Conservation (phyloP, 53 echinoderm and acorn worm genomes). For the Patiria pectinifera region DNA sequence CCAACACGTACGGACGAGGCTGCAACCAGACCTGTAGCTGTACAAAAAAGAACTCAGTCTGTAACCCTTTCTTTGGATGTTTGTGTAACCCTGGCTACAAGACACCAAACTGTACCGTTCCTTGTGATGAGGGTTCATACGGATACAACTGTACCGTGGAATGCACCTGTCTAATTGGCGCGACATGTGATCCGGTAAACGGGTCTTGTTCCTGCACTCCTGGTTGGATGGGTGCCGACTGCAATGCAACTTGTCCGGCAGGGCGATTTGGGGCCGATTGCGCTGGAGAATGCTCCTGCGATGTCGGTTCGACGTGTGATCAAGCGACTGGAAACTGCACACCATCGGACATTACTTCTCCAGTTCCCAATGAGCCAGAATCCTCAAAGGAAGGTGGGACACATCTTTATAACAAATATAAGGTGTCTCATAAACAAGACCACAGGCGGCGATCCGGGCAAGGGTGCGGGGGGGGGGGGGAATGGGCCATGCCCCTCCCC, state of each 20-base stretch:
- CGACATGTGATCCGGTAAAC: slow-evolving; percentile 33
- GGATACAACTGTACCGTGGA: not conserved
- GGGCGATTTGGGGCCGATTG: slow-evolving; percentile 17
- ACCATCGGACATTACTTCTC: not conserved
- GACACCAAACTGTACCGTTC: slow-evolving; percentile 23
- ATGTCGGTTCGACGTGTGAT: not conserved
- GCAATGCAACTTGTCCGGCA: slow-evolving; percentile 12
- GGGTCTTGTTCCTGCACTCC: slow-evolving; percentile 51
- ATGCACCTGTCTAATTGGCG: slow-evolving; percentile 30
- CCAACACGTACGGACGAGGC: not conserved
- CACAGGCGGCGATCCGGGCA: too few species aligned
- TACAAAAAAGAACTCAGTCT: slow-evolving; percentile 12
- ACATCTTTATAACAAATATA: too few species aligned
- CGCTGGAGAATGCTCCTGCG: not conserved
- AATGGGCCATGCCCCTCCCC: too few species aligned
- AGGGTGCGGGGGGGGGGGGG: too few species aligned
- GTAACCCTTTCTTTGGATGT: not conserved
- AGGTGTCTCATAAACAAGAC: too few species aligned
- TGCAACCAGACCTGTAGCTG: slow-evolving; percentile 40
- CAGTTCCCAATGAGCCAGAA: not conserved
- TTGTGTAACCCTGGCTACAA: not conserved
- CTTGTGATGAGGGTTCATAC: slow-evolving; percentile 15
- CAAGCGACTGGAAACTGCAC: not conserved
- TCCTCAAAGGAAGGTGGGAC: too few species aligned
- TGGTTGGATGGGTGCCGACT: slow-evolving; percentile 26